A percentile compares a stretch with the other conserved stretches of the same genome.
phyloP scores from a whole-genome alignment of 2,888 invertebrate genomes.

The Mimumesa dahlbomi region DNA sequence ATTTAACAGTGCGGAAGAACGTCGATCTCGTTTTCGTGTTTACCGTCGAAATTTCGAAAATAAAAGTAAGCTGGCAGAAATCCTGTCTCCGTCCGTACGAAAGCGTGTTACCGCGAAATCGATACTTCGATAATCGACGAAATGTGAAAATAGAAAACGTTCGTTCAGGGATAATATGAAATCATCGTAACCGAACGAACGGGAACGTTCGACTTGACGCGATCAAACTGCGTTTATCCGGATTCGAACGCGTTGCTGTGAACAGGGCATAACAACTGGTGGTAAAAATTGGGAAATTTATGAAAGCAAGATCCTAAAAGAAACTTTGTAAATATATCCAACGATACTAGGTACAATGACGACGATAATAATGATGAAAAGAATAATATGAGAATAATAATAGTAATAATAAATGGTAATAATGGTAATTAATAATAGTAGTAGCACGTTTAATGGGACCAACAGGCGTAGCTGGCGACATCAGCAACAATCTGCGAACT shows the following conservation, averaged over 20 bases:
- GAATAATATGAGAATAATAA: slow-evolving; percentile 10
- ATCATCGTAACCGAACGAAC: background rate
- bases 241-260: slow-evolving; percentile 4
- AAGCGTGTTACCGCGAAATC: background rate
- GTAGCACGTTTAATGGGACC: slow-evolving; percentile 28
- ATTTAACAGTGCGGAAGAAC: no score
- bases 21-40: no score
- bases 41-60: no score
- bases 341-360: background rate
- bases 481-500: slow-evolving; percentile 45
- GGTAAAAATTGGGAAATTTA: slow-evolving; percentile 2
- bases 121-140: no score
- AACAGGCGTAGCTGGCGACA: slow-evolving; percentile 32
- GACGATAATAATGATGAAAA: slow-evolving; percentile 14
- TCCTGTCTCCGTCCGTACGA: no score
- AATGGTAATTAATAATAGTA: slow-evolving; percentile 24
- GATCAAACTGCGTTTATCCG: slow-evolving; percentile 38
- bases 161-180: background rate
- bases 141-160: no score
- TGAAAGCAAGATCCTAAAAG: slow-evolving; percentile 30
- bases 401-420: slow-evolving; percentile 6
- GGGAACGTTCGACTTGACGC: background rate
- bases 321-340: slow-evolving; percentile 4
- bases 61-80: no score
- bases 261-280: slow-evolving; percentile 1